These are phyloP conservation scores for Catagonus wagneri DNA, from an alignment of 2,113 vertebrate genomes.

Conservation along the genomic window DNA sequence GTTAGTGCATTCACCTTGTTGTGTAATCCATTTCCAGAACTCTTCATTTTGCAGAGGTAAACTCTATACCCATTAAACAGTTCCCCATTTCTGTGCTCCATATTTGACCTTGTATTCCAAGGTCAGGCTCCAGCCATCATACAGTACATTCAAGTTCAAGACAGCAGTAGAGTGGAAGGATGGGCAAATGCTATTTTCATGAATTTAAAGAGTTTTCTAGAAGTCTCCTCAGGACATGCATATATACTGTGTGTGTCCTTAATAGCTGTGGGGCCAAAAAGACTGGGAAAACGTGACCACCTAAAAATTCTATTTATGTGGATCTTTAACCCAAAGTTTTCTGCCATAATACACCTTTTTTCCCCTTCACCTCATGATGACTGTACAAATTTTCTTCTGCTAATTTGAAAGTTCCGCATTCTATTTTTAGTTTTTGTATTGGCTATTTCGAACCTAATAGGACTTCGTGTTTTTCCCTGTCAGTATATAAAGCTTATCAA, in stretches of 20 bases:
- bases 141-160: background rate
- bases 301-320: constrained; percentile 4
- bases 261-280: background rate
- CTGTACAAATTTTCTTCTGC: background rate
- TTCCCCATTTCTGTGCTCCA: background rate
- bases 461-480: background rate
- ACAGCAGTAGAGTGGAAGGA: background rate
- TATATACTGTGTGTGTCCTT: background rate
- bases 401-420: background rate
- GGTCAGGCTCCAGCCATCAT: background rate
- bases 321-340: background rate
- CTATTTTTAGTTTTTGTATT: background rate
- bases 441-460: background rate
- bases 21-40: background rate
- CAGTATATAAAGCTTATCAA: background rate
- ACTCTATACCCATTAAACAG: background rate
- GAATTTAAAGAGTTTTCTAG: background rate
- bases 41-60: background rate
- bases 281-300: background rate
- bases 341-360: background rate
- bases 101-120: background rate
- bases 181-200: background rate
- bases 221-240: background rate
- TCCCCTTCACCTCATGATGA: background rate
- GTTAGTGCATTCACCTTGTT: background rate